phyloP scores from a whole-genome alignment of 2,113 vertebrate genomes.

The Indicator indicator region DNA sequence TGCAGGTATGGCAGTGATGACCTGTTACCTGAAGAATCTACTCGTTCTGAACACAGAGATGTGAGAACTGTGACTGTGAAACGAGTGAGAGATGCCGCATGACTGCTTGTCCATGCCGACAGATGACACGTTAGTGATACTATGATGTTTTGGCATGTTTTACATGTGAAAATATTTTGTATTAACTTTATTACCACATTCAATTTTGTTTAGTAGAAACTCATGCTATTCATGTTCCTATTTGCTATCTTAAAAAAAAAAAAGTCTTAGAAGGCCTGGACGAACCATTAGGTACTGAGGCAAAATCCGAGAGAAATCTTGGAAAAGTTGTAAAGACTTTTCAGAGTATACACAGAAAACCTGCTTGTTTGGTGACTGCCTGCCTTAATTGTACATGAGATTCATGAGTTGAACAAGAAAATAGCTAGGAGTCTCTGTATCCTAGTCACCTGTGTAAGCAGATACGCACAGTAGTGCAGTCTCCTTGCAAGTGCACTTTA shows the following conservation, averaged over 20 bases:
- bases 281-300: not conserved
- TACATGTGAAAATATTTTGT: not conserved
- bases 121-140: slow-evolving; percentile 25
- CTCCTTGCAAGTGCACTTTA: not conserved
- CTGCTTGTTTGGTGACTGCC: not conserved
- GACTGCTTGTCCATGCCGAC: not conserved
- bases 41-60: not conserved
- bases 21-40: not conserved
- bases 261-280: not conserved
- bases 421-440: not conserved
- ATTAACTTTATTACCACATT: not conserved
- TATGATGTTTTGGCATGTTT: not conserved
- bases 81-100: not conserved
- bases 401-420: not conserved
- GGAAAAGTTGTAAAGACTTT: not conserved
- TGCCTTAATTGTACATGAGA: not conserved
- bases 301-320: not conserved
- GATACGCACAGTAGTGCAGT: not conserved
- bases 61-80: slow-evolving; percentile 11
- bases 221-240: not conserved
- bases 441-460: not conserved
- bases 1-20: slow-evolving; percentile 1
- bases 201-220: not conserved
- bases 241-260: not conserved
- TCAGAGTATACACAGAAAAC: not conserved